These are phyloP conservation scores for Pseudorhiza aurosa DNA, from an alignment of 30 jellyfish, hydroid and myxozoan species.

Conservation along the genomic window DNA sequence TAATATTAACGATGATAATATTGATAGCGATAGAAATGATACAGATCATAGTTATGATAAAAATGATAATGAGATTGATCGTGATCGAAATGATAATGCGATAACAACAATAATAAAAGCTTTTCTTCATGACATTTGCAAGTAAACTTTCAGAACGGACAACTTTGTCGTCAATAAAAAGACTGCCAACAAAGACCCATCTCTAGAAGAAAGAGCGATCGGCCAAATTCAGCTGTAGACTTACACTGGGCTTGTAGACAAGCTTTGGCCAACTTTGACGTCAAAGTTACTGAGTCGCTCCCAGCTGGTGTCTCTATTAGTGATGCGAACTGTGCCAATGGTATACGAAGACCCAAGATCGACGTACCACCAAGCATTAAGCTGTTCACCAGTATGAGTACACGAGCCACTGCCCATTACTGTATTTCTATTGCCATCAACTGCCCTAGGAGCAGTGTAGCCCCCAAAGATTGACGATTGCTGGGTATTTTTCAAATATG, in stretches of 20 bases:
- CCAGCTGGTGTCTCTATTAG: not conserved
- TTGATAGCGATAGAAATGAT: too few species aligned
- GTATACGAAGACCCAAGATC: conserved; percentile 9
- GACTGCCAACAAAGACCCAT: too few species aligned
- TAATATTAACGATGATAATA: too few species aligned
- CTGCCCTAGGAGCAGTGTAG: not conserved
- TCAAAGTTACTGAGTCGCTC: conserved; percentile 5
- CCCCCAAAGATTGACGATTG: not conserved
- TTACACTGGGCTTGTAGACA: not conserved
- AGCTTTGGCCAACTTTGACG: conserved; percentile 8
- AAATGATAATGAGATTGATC: too few species aligned
- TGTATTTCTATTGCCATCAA: conserved; percentile 1
- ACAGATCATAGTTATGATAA: too few species aligned
- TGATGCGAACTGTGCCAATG: conserved; percentile 18
- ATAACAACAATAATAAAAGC: too few species aligned
- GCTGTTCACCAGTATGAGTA: not conserved
- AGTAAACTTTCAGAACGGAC: too few species aligned
- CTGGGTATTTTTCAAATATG: not conserved
- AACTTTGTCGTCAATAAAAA: too few species aligned
- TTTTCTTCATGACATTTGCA: too few species aligned
- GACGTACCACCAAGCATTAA: conserved; percentile 20
- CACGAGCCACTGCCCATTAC: not conserved
- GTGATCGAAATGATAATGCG: too few species aligned
- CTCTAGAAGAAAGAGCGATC: too few species aligned
- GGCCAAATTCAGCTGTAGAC: too few species aligned